A percentile compares a stretch with the other conserved stretches of the same genome.
Conservation (phyloP, 2,797 vertebrate genomes). For the Microhierax caerulescens region DNA sequence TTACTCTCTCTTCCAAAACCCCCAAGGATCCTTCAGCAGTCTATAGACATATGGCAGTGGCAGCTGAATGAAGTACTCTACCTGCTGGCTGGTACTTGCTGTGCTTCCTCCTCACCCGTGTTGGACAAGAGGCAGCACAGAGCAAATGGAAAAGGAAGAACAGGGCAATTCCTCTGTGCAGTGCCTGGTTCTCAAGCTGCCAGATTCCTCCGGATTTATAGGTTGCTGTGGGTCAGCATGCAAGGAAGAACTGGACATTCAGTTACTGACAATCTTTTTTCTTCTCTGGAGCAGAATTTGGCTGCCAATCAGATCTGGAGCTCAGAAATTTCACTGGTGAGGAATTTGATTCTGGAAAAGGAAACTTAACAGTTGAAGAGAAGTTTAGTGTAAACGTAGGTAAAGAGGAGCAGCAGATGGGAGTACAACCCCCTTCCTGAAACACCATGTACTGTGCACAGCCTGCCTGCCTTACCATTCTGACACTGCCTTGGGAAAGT, state of each 20-base stretch:
- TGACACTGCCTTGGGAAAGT: background rate
- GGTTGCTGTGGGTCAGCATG: background rate
- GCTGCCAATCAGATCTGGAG: background rate
- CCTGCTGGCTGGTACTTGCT: background rate
- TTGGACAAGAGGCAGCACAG: background rate
- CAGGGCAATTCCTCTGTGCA: background rate
- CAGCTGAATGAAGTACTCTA: background rate
- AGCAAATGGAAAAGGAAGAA: background rate
- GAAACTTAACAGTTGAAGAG: background rate
- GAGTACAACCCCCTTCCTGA: background rate
- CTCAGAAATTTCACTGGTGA: background rate
- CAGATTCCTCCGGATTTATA: background rate
- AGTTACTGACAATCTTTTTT: background rate
- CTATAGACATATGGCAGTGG: accelerated
- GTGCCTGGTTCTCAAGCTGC: background rate
- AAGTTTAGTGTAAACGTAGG: background rate
- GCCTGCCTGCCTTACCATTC: background rate
- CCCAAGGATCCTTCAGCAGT: background rate
- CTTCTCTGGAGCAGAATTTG: background rate
- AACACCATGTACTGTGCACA: background rate
- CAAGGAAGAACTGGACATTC: background rate
- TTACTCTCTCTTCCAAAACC: background rate
- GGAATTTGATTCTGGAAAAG: background rate
- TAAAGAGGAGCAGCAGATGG: background rate
- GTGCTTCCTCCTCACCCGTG: accelerated